Evolutionary conservation across 2,113 vertebrate genomes (phyloP), one percentile per base, ranked within the genome.

Genomic region (Zosterops borbonicus): DNA sequence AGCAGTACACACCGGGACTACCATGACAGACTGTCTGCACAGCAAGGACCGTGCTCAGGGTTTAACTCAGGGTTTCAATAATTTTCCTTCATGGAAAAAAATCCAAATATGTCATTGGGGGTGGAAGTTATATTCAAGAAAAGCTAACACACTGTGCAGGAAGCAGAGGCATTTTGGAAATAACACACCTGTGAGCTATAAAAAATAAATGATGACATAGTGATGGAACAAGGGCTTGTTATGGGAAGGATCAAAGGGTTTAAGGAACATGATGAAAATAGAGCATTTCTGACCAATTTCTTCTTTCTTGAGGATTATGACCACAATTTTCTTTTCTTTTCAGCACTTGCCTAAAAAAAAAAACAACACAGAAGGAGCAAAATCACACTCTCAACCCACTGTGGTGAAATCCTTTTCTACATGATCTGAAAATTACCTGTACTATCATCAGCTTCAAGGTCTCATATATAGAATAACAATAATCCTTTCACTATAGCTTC

Each of bases 201-300:
- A 76, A 78, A 71, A 39, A 39, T 52, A 64, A 59, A 25, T 14
- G 35, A 75, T 94, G 78, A 93, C 65, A 65, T 68, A 79, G 49
- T 59, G 78, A 76, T 82, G 78, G 84, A 96, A 94, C 69, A 96
- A 95, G 74, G 81, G 60, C 44, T 82, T 82, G 35, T 82, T 90
- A 71, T 83, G 95, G 58, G 74, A 87, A 93, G 70, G 85, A 96
- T 91, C 92, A 94, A 90, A 96, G 78, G 22, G 37, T 87, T 95
- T 93, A 79, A 90, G 58, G 49, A 90, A 90, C 62, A 73, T 47
- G 78, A 91, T 70, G 91, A 75, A 96, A 95, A 91, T 82, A 94
- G 74, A 91, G 35, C 35, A 63, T 88, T 91, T 95, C 63, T 60
- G 65, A 85, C n/a, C 59, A 31, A 47, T 39, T 92, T 87, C 53